Conservation (phyloP, 2,113 vertebrate genomes). For the Nipponia nippon region DNA sequence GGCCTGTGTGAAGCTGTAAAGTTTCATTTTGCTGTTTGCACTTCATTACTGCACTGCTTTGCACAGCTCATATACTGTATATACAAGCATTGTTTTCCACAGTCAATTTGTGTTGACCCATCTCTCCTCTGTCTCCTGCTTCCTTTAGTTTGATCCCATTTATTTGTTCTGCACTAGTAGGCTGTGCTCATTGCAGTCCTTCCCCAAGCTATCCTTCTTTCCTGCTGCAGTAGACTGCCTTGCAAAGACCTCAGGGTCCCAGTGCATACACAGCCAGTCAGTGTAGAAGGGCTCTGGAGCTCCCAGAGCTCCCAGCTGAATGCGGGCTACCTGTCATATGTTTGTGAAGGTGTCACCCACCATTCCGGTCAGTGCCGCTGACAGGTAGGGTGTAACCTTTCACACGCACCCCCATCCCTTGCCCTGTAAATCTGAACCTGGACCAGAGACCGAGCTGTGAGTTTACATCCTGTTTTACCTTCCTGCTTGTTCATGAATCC, state of each 20-base stretch:
- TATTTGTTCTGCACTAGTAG: not conserved
- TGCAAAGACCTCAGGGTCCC: not conserved
- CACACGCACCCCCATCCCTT: not conserved
- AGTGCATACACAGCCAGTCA: accelerated
- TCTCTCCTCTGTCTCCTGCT: not conserved
- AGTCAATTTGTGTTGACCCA: not conserved
- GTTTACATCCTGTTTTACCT: not conserved
- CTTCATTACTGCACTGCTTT: not conserved
- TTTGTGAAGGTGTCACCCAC: not conserved
- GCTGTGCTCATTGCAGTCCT: not conserved
- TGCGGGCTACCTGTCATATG: accelerated
- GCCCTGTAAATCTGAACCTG: not conserved
- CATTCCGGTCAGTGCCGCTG: not conserved
- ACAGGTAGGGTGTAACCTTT: not conserved
- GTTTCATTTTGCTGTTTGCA: not conserved
- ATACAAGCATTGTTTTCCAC: not conserved
- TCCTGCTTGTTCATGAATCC: not conserved
- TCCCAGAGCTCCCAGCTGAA: not conserved
- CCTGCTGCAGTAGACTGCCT: not conserved
- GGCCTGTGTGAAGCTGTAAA: not conserved
- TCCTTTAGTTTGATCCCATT: not conserved
- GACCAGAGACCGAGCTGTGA: not conserved
- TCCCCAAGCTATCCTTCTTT: not conserved
- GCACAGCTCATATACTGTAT: not conserved
- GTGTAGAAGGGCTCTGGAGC: not conserved